phyloP scores from a whole-genome alignment of 2,797 vertebrate genomes.

The Crax fasciolata region DNA sequence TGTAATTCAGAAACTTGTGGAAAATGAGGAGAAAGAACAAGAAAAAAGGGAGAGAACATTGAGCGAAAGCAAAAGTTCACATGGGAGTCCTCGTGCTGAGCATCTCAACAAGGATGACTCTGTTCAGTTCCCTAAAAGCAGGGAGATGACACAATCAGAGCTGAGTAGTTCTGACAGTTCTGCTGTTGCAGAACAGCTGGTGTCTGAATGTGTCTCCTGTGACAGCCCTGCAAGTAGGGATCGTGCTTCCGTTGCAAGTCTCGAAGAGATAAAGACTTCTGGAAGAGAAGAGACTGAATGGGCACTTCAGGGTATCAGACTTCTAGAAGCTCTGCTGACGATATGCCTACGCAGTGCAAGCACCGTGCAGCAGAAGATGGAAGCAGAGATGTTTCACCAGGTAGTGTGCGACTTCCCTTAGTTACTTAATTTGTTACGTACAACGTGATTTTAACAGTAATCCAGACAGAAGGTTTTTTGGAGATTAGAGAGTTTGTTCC shows the following conservation, averaged over 20 bases:
- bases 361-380: conserved; percentile 87
- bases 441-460: not conserved
- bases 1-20: conserved; percentile 91
- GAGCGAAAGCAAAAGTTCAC: conserved; percentile 69
- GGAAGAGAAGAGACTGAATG: conserved; percentile 85
- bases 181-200: not conserved
- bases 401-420: conserved; percentile 75
- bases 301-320: conserved; percentile 90
- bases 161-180: not conserved
- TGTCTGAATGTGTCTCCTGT: conserved; percentile 11
- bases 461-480: not conserved
- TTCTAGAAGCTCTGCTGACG: conserved; percentile 93
- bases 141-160: not conserved
- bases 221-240: conserved; percentile 4
- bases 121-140: not conserved
- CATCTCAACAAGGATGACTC: conserved; percentile 17
- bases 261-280: conserved; percentile 8
- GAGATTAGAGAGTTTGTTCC: not conserved
- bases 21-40: conserved; percentile 81
- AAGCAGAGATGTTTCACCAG: conserved; percentile 88
- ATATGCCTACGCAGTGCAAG: conserved; percentile 93
- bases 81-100: conserved; percentile 11
- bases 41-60: conserved; percentile 80
- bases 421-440: not conserved
- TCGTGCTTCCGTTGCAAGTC: not conserved